These are phyloP conservation scores for Amphipyra tragopoginis DNA, from an alignment of 2,888 invertebrate genomes.

Conservation along the genomic window DNA sequence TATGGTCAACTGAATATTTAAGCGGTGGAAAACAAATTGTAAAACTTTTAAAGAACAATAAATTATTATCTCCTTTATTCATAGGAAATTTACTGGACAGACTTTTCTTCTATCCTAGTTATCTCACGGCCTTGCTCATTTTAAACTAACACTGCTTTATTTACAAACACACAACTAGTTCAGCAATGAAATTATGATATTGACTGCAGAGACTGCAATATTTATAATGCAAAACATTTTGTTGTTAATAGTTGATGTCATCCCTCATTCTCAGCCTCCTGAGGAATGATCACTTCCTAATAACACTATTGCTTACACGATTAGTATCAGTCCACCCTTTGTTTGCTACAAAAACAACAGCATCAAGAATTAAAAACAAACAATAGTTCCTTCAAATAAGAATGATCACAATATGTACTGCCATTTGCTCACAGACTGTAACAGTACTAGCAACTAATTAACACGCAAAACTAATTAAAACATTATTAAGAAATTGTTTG, in stretches of 20 bases:
- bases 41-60: no score
- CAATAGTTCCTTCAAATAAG: slow-evolving; percentile 39
- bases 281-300: background rate
- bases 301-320: slow-evolving; percentile 13
- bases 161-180: no score
- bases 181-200: no score
- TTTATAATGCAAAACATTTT: background rate
- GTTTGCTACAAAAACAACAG: slow-evolving; percentile 29
- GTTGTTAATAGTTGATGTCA: slow-evolving; percentile 9
- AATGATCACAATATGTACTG: background rate
- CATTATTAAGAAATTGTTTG: background rate
- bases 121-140: no score
- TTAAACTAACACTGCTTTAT: no score
- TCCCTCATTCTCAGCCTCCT: background rate
- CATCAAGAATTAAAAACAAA: slow-evolving; percentile 5
- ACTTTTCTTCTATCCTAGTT: no score
- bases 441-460: background rate
- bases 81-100: no score
- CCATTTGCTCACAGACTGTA: slow-evolving; percentile 25
- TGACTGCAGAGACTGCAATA: no score
- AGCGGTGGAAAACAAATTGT: no score
- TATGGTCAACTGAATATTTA: no score
- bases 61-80: no score
- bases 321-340: slow-evolving; percentile 28
- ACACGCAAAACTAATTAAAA: background rate